Evolutionary conservation across 2,888 invertebrate species (phyloP), one percentile per base, ranked within the genome.

Genomic region (Dermolepida albohirtum): DNA sequence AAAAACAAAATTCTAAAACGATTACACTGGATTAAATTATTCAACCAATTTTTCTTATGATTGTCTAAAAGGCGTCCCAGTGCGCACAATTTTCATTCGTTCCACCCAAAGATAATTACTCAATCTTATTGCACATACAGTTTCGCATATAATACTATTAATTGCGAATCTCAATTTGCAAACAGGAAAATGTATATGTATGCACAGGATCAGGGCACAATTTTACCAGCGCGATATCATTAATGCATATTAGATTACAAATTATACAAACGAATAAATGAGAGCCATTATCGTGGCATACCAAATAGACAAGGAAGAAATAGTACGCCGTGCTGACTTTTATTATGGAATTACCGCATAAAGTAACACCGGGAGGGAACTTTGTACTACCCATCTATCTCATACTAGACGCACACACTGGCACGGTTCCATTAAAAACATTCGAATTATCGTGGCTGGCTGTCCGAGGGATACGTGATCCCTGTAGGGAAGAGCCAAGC

Each of bases 361-460:
- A 62, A 62, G 59, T 62, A 62, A 62, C 59, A 62, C 59, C 59
- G 34, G 59, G 47, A 62, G 59, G 59, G 59, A 62, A 62, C 34
- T 62, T 14, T 14, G 34, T 14, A 40, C 40, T 40, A 41, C 40
- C 54, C 16, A 40, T 16, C 6, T 4, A 54, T 22, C 22, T 22
- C n/a, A 14, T 22, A 6, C 10, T 39, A 16, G 10, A 16, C 12
- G 16, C 27, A 16, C 12, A 47, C 27, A 22, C 11, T 49, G 22
- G 11, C 59, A 12, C 11, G 8, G 44, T 14, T 40, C 8, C 54
- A 16, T n/a, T 54, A 40, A 54, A 54, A 54, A 54, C 54, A 14
- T 17, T 54, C 54, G 27, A 34, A 62, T 62, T 44, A 62, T 62
- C 47, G 59, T 47, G 44, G 34, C 59, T 47, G 44, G 34, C 59